These are phyloP conservation scores for Podabrus alpinus DNA, from an alignment of 2,888 invertebrate genomes.

Conservation along the genomic window DNA sequence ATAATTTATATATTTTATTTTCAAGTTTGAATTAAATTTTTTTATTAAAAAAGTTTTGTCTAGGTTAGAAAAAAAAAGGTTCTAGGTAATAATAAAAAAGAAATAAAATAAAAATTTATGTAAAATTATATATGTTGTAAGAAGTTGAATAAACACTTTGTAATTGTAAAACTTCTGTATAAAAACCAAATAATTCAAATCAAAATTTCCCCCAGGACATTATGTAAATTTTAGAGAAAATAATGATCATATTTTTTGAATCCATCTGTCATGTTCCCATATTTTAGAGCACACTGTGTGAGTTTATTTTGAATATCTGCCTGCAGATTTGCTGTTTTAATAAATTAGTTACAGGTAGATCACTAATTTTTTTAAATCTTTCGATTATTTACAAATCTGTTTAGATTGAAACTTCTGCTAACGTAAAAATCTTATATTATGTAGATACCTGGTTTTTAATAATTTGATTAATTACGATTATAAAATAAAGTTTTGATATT, in stretches of 20 bases:
- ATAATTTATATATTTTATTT: not conserved
- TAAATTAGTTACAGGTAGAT: not conserved
- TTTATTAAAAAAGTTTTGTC: not conserved
- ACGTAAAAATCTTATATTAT: no score
- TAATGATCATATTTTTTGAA: not conserved
- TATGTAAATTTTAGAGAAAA: not conserved
- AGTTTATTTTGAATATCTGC: not conserved
- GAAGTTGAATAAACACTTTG: not conserved
- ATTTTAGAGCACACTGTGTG: not conserved
- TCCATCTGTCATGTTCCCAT: not conserved
- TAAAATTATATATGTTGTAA: not conserved
- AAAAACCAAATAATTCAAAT: not conserved
- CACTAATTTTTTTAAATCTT: no score
- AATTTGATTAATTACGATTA: no score
- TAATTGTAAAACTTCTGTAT: not conserved
- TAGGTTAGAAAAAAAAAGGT: not conserved
- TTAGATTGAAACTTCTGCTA: no score
- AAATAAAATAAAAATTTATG: not conserved
- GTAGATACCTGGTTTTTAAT: no score
- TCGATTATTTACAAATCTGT: not conserved
- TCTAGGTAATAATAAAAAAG: not conserved
- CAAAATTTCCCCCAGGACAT: not conserved
- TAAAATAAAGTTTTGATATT: no score
- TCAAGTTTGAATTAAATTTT: not conserved
- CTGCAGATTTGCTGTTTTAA: not conserved